Evolutionary conservation across 2,888 invertebrate species (phyloP), one percentile per base, ranked within the genome.

Genomic region (Hydropsyche betteni): DNA sequence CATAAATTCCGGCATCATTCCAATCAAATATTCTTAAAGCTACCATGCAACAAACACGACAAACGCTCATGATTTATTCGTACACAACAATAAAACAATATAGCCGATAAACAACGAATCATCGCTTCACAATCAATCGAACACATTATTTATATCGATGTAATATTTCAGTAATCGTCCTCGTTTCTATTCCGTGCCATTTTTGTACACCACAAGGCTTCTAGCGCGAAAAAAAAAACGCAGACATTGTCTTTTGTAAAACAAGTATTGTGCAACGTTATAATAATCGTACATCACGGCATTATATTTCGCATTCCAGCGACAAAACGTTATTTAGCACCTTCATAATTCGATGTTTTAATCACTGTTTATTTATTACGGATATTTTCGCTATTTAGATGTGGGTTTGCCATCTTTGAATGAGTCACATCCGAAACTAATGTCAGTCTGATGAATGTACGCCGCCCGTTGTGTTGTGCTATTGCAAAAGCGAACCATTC

Each of bases 371-470:
- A 58, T 58, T 53, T 53, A 16, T 53, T 53, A 53, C 12, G 12
- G 53, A 16, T 5, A 16, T 58, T 24, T 58, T 58, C 16, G 51
- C 69, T 50, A 51, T 69, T 69, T 36, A 36, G 34, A 64, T 12
- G 12, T 34, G 69, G 44, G 38, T 69, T 69, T 69, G 36, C 36
- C 69, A 69, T 69, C 69, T 16, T 36, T 6, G 6, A 6, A 55
- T 69, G 69, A 69, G 14, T 69, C 69, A 69, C 33, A 10, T 69
- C 55, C 14, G 55, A 14, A 51, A 12, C 51, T 44, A 69, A 69
- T 51, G 69, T 44, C 51, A 69, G 50, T 50, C 50, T 69, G 69
- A 69, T 69, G 69, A 69, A 69, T 69, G 69, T 12, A 68, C 14
- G 34, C 68, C 68, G 68, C 36, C 68, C 34, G 44, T 33, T 34